These are phyloP conservation scores for Takifugu ocellatus DNA, from an alignment of 2,797 vertebrate genomes.

Conservation along the genomic window DNA sequence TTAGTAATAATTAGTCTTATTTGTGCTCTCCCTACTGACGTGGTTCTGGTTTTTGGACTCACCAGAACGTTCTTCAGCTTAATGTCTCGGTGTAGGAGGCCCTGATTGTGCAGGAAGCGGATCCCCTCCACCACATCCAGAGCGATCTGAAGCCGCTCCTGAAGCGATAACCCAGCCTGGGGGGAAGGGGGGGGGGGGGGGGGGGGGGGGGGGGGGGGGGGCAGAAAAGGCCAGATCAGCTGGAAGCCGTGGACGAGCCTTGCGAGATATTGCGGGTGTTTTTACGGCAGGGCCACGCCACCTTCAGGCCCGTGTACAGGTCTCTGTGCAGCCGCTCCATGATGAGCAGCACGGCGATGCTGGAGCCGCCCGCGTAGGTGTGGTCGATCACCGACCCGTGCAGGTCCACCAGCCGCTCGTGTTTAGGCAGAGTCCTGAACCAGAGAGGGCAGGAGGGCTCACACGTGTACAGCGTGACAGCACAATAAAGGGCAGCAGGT, in stretches of 20 bases:
- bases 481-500: too few species aligned
- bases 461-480: too few species aligned
- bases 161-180: conserved; percentile 85
- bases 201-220: neutral
- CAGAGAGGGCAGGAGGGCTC: too few species aligned
- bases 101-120: conserved; percentile 94
- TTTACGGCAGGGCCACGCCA: conserved; percentile 38
- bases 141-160: conserved; percentile 88
- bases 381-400: conserved; percentile 97
- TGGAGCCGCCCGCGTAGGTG: conserved; percentile 87
- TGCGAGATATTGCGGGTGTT: neutral
- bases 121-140: conserved; percentile 97
- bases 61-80: conserved; percentile 99
- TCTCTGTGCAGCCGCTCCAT: conserved; percentile 97
- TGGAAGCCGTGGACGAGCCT: too few species aligned
- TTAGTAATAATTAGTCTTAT: too few species aligned
- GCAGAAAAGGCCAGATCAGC: neutral
- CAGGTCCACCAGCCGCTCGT: conserved; percentile 90
- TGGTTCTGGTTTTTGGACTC: conserved; percentile 37
- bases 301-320: conserved; percentile 95
- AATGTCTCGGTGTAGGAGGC: conserved; percentile 94
- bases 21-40: too few species aligned
- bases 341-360: conserved; percentile 92
- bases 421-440: conserved; percentile 87
- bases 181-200: neutral